Percentiles rank a stretch among this genome's conserved stretches.
These are phyloP conservation scores for Rhabdomys dilectus DNA, from an alignment of 2,113 vertebrate genomes.

Conservation along the genomic window DNA sequence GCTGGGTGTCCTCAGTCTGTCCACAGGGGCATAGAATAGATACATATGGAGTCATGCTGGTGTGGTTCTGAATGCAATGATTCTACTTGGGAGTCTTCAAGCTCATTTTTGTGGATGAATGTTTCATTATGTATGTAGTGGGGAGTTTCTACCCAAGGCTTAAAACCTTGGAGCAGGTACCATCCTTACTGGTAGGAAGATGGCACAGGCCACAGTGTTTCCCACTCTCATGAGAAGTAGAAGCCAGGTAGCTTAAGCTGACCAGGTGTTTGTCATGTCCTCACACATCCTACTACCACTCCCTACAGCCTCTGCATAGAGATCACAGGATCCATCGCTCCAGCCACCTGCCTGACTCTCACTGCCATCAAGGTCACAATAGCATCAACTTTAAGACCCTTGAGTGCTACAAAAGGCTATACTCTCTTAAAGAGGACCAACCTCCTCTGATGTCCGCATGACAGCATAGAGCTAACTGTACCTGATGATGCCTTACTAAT, in stretches of 20 bases:
- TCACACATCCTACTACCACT: not conserved
- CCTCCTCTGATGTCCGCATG: not conserved
- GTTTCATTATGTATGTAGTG: not conserved
- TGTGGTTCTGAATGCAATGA: not conserved
- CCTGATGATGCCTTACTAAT: not conserved
- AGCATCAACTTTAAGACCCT: not conserved
- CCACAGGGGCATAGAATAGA: not conserved
- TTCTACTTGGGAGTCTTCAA: not conserved
- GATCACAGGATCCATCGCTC: not conserved
- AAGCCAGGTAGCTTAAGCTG: not conserved
- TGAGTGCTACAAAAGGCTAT: no score
- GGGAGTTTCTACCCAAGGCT: not conserved
- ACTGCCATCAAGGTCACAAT: not conserved
- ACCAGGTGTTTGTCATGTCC: fast-evolving
- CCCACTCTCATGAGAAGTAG: slow-evolving; percentile 2
- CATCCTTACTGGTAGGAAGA: not conserved
- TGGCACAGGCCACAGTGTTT: not conserved
- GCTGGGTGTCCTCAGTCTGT: not conserved
- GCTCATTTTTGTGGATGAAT: not conserved
- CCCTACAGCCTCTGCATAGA: not conserved
- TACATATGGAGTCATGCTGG: not conserved
- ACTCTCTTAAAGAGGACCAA: not conserved
- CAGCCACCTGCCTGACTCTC: not conserved
- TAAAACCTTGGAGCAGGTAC: not conserved
- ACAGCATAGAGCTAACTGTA: not conserved